A percentile compares a stretch with the other conserved stretches of the same genome.
These are phyloP conservation scores for Drosophila aldrichi DNA, from an alignment of 2,888 invertebrate species.

Conservation along the genomic window DNA sequence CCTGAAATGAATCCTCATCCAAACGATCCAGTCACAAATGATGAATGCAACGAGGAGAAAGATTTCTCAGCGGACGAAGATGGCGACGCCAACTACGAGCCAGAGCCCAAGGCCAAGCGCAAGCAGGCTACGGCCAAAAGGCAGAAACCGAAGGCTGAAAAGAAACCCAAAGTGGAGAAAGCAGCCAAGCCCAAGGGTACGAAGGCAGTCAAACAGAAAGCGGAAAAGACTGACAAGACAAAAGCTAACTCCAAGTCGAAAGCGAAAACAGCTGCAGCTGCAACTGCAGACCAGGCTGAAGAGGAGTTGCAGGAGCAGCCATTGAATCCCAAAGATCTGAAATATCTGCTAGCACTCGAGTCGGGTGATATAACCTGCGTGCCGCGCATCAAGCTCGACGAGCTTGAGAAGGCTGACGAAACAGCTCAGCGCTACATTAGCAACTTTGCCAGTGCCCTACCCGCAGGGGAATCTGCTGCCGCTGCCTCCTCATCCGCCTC, in stretches of 20 bases:
- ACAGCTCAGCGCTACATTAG: constrained; percentile 80
- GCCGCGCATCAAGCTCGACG: constrained; percentile 80
- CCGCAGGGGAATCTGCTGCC: neutral
- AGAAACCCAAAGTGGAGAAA: constrained; percentile 32
- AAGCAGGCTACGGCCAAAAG: constrained; percentile 63
- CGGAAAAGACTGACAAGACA: constrained; percentile 18
- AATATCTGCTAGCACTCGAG: constrained; percentile 81
- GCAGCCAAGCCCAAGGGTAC: constrained; percentile 19
- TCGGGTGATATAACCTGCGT: constrained; percentile 75
- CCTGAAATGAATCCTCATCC: neutral
- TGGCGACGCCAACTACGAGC: constrained; percentile 41
- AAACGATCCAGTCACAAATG: neutral
- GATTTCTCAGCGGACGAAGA: constrained; percentile 63
- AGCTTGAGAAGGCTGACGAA: constrained; percentile 86
- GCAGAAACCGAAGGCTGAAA: constrained; percentile 37
- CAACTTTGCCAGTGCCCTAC: constrained; percentile 33
- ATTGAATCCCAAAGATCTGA: constrained; percentile 73
- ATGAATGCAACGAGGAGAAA: constrained; percentile 1
- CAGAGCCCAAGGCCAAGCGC: constrained; percentile 48
- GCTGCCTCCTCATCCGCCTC: constrained; percentile 47
- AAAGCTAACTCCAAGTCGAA: constrained; percentile 25
- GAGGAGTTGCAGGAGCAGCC: constrained; percentile 59
- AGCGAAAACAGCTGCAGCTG: neutral
- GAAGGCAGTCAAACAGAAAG: constrained; percentile 19
- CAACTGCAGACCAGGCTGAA: constrained; percentile 10